Evolutionary conservation across 1,140 invertebrate species (phyloP).

Genomic region (Zaprionus inermis): DNA sequence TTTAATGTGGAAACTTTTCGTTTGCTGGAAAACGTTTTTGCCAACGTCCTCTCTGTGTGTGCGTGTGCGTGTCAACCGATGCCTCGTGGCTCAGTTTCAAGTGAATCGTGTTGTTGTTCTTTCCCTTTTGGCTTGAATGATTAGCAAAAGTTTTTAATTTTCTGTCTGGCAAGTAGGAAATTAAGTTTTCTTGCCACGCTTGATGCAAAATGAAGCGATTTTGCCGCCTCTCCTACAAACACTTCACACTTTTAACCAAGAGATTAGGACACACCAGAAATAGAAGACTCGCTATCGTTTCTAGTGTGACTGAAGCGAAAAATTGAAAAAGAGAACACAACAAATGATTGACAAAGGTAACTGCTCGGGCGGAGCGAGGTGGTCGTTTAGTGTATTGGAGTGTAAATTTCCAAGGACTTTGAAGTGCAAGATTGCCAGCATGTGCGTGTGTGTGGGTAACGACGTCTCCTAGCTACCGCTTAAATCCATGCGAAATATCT

Average conservation of each 20-base stretch:
- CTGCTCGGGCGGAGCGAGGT: neutral
- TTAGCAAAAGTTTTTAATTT: conserved; percentile 52
- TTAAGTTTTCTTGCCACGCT: conserved; percentile 24
- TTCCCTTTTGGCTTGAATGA: conserved; percentile 37
- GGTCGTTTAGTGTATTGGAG: conserved; percentile 7
- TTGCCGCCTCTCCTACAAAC: neutral
- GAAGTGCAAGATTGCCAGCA: conserved; percentile 8
- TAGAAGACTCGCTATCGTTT: neutral
- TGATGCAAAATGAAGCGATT: conserved; percentile 11
- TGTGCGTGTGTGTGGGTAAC: neutral
- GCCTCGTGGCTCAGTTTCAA: conserved; percentile 21
- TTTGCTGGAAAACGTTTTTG: conserved; percentile 23
- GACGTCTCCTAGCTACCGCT: neutral
- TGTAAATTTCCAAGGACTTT: conserved; percentile 30
- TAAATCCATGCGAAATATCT: neutral
- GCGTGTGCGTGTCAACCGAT: conserved; percentile 15
- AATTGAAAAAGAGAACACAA: conserved; percentile 7
- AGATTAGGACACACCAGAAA: conserved; percentile 5
- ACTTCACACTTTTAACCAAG: neutral
- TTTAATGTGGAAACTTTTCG: conserved; percentile 56
- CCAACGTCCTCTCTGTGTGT: neutral
- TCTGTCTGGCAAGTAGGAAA: conserved; percentile 37
- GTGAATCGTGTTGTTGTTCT: neutral
- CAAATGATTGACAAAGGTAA: conserved; percentile 22
- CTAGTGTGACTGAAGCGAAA: neutral